These are phyloP conservation scores for Uria lomvia DNA, from an alignment of 2,113 vertebrate genomes.

Conservation along the genomic window DNA sequence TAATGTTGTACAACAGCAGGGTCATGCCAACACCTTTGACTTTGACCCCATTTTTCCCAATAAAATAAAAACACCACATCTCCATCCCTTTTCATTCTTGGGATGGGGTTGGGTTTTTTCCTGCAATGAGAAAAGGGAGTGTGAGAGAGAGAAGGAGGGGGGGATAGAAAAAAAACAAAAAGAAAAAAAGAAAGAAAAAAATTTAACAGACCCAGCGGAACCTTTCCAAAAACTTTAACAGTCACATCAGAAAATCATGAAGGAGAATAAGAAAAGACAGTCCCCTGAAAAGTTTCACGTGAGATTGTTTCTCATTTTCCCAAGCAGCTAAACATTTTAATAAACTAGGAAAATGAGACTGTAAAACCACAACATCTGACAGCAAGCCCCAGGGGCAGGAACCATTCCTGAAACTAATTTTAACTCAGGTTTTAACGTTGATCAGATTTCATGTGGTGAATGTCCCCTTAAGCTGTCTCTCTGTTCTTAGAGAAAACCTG, in stretches of 20 bases:
- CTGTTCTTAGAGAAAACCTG: conserved; percentile 44
- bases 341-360: conserved; percentile 46
- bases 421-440: conserved; percentile 43
- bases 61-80: background rate
- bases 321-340: conserved; percentile 52
- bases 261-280: background rate
- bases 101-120: background rate
- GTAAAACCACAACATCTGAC: conserved; percentile 52
- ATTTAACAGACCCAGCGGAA: background rate
- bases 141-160: background rate
- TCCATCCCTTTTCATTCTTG: background rate
- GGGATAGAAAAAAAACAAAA: background rate
- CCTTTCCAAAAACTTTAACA: background rate
- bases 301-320: conserved; percentile 23
- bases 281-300: conserved; percentile 4
- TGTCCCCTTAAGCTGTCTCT: conserved; percentile 44
- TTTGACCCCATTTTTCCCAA: background rate
- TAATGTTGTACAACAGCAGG: conserved; percentile 34
- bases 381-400: conserved; percentile 33
- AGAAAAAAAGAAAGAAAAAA: background rate
- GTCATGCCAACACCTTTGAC: conserved; percentile 38
- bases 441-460: conserved; percentile 57
- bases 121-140: background rate
- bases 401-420: conserved; percentile 57
- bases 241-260: conserved; percentile 1